These are phyloP conservation scores for Chaetura pelagica DNA, from an alignment of 2,113 vertebrate species.

Conservation along the genomic window DNA sequence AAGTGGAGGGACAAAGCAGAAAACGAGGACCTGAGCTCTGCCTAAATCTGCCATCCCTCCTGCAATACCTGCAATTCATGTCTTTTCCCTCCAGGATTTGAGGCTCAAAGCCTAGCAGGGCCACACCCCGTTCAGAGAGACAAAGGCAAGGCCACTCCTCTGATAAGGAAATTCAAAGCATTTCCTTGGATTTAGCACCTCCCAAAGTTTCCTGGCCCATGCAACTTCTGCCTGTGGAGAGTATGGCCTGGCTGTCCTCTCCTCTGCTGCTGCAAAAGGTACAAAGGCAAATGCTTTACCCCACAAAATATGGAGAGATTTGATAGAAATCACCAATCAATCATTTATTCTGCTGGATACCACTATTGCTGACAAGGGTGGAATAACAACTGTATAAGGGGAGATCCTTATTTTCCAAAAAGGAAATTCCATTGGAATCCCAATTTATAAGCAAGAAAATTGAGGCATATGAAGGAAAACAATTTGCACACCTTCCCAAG, in stretches of 20 bases:
- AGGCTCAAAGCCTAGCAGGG: not conserved
- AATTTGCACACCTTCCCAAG: not conserved
- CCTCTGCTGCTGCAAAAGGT: not conserved
- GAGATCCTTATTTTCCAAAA: not conserved
- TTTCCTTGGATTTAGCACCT: conserved; percentile 40
- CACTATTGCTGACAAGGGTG: not conserved
- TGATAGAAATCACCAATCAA: not conserved
- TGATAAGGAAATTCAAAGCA: not conserved
- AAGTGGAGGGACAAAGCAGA: not conserved
- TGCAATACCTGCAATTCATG: not conserved
- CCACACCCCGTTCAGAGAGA: not conserved
- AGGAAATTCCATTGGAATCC: not conserved
- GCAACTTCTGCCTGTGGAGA: not conserved
- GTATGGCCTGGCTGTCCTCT: not conserved
- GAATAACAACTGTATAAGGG: not conserved
- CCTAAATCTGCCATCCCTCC: not conserved
- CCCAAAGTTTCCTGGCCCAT: not conserved
- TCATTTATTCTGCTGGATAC: not conserved
- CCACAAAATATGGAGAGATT: not conserved
- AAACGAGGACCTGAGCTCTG: fast-evolving
- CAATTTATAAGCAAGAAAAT: not conserved
- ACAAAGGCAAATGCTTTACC: not conserved
- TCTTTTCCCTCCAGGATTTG: not conserved
- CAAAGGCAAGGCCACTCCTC: conserved; percentile 19
- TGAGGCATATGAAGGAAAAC: not conserved